Evolutionary conservation across 2,113 vertebrate genomes (phyloP), one percentile per base, ranked within the genome.

Genomic region (Psilopsiagon aymara): DNA sequence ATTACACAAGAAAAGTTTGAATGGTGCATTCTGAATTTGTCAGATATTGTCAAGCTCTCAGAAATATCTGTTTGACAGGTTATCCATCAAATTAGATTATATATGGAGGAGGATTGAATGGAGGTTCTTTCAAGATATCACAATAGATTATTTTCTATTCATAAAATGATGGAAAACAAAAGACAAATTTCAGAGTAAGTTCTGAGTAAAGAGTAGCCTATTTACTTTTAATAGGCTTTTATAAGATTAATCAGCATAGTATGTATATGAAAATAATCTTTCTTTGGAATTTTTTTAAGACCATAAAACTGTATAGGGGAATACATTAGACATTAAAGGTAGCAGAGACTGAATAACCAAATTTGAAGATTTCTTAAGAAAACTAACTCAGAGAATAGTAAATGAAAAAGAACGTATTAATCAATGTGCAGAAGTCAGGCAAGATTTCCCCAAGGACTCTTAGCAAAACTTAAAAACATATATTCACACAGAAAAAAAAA

Each of bases 81-180:
- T 88, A 78, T 82, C 55, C 55, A 75, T 88, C 75, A 94, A 82
- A 90, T 73, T 88, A 78, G 55, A 39, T 89, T 90, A n/a, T 37
- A 78, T n/a, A 47, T 19, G 39, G 47, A 95, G 18, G 7, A 62
- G 11, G n/a, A 71, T 4, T 85, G 35, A 66, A 82, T 17, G 17
- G 24, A 85, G 12, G 8, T 6, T 84, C 21, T 88, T 52, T 57
- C 11, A 71, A 85, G 44, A 39, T 82, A 63, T 7, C 14, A 39
- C 27, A 87, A 35, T 9, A 44, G 8, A 14, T 71, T 69, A 47
- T 46, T 67, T 86, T 70, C 20, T 74, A 11, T 75, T 82, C 41
- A 53, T 76, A 71, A 79, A 70, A 47, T 35, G 6, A 31, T 67
- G 63, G 4, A 82, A 75, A 91, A 78, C 39, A 16, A 52, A 49